Percentiles rank a stretch among this genome's conserved stretches.
These are phyloP conservation scores for Gobionotothen gibberifrons DNA, from an alignment of 2,797 vertebrate genomes.

Conservation along the genomic window DNA sequence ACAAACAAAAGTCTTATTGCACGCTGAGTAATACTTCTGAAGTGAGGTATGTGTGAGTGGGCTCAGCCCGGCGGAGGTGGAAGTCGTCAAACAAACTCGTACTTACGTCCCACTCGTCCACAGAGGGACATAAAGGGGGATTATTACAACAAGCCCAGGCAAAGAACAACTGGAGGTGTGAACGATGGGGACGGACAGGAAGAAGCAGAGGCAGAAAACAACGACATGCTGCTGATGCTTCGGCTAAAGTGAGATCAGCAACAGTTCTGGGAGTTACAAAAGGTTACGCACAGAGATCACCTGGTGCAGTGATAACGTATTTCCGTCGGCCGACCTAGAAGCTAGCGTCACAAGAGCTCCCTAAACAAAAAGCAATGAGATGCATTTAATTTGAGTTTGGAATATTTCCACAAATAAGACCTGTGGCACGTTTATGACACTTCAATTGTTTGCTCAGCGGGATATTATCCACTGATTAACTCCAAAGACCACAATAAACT, in stretches of 20 bases:
- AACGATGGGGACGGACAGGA: neutral
- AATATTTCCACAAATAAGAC: too few species aligned
- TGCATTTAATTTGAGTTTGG: too few species aligned
- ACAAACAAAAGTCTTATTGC: slow-evolving; percentile 12
- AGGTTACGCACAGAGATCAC: neutral
- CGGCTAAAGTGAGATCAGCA: slow-evolving; percentile 29
- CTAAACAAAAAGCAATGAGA: too few species aligned
- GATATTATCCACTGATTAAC: too few species aligned
- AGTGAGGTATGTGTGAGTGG: slow-evolving; percentile 23
- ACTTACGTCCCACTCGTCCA: slow-evolving; percentile 17
- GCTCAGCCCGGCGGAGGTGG: slow-evolving; percentile 6
- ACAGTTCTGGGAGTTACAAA: neutral
- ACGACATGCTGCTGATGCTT: neutral
- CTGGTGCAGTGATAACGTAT: too few species aligned
- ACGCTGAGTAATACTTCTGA: neutral
- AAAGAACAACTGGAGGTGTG: slow-evolving; percentile 9
- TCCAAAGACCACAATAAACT: too few species aligned
- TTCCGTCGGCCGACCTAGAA: too few species aligned
- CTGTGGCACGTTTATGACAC: too few species aligned
- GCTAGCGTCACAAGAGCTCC: too few species aligned
- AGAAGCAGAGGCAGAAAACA: slow-evolving; percentile 19
- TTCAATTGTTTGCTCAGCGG: too few species aligned
- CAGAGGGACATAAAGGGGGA: slow-evolving; percentile 11
- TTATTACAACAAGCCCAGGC: slow-evolving; percentile 54
- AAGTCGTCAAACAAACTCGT: slow-evolving; percentile 36